These are phyloP conservation scores for Ariolimax columbianus DNA, from an alignment of 2,888 invertebrate species.

Conservation along the genomic window DNA sequence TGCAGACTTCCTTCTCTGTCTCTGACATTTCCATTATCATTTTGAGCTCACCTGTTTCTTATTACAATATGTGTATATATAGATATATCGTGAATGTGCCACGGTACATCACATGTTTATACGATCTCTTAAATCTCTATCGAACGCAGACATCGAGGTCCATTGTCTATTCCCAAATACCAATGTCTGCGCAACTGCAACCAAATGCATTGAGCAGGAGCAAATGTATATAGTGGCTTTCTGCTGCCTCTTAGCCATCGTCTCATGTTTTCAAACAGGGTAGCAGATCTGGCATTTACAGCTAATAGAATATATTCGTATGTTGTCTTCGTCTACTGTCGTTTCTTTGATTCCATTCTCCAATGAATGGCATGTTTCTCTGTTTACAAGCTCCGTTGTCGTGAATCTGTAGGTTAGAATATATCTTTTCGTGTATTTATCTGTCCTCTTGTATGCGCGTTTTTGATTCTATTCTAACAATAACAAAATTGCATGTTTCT, in stretches of 20 bases:
- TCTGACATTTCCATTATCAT: no score
- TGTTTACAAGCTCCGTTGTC: not conserved
- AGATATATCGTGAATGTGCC: no score
- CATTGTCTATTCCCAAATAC: slow-evolving; percentile 5
- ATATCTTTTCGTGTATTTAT: not conserved
- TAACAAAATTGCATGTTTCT: not conserved
- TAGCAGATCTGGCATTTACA: not conserved
- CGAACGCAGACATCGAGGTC: not conserved
- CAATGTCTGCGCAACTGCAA: slow-evolving; percentile 3
- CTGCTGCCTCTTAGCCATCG: not conserved
- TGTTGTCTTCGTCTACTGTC: not conserved
- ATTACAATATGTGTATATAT: no score
- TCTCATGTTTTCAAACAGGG: not conserved
- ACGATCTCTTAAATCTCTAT: not conserved
- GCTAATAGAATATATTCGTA: not conserved
- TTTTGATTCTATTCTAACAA: not conserved
- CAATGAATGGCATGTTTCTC: not conserved
- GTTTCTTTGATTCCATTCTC: slow-evolving; percentile 9
- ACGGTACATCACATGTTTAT: no score
- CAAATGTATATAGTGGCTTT: not conserved
- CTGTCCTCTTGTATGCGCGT: not conserved
- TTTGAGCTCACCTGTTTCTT: no score
- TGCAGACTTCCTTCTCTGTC: no score
- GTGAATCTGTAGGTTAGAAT: not conserved
- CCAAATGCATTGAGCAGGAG: not conserved